Evolutionary conservation across 2,797 vertebrate species (phyloP).

Genomic region (Kryptopterus vitreolus): DNA sequence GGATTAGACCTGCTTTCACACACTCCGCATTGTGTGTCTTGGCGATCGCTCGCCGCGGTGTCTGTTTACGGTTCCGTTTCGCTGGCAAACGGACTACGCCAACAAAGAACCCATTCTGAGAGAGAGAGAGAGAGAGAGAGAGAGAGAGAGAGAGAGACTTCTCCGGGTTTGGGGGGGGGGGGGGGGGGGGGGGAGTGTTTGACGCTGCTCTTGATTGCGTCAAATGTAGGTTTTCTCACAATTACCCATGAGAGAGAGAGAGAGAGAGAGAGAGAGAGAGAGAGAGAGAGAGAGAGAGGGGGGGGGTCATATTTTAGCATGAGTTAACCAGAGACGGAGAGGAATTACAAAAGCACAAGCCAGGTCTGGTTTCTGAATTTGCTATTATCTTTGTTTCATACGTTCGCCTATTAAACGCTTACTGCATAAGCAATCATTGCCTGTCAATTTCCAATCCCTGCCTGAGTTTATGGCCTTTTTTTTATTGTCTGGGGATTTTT

Average conservation of each 20-base stretch:
- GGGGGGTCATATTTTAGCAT: constrained; percentile 43
- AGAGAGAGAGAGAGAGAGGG: not conserved
- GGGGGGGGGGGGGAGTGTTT: constrained; percentile 31
- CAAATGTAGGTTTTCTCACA: constrained; percentile 25
- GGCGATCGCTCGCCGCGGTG: constrained; percentile 28
- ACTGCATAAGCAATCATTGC: constrained; percentile 56
- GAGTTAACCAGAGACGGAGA: constrained; percentile 21
- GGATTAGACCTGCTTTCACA: constrained; percentile 39
- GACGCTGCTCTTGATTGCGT: constrained; percentile 34
- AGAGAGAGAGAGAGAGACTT: no score
- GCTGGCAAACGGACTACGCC: constrained; percentile 19
- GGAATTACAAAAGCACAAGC: constrained; percentile 33
- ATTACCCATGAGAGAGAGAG: constrained; percentile 17
- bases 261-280: constrained; percentile 14
- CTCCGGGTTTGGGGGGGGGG: no score
- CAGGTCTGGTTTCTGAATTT: constrained; percentile 48
- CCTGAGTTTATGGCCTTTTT: constrained; percentile 49
- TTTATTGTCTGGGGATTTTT: constrained; percentile 36
- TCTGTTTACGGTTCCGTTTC: constrained; percentile 45
- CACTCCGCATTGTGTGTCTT: constrained; percentile 37
- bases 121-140: no score
- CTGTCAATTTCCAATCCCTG: constrained; percentile 56
- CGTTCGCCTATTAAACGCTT: constrained; percentile 51
- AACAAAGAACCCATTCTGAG: constrained; percentile 38
- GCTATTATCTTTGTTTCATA: constrained; percentile 53